These are phyloP conservation scores for Caerostris darwini DNA, from an alignment of 1,140 invertebrate species.

Conservation along the genomic window DNA sequence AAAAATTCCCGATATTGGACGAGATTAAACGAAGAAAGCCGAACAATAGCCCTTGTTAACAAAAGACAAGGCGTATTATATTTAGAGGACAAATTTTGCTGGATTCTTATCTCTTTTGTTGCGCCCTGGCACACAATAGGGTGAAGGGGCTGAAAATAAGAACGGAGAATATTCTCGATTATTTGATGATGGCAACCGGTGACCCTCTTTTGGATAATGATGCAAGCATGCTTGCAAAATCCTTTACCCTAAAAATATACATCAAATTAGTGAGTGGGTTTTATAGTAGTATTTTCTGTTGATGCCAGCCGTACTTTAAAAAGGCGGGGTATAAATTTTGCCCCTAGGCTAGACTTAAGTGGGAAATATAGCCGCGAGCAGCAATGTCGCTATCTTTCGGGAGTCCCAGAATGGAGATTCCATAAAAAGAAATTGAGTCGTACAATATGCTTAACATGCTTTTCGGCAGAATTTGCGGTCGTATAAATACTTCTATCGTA, in stretches of 20 bases:
- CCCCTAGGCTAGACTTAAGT: not conserved
- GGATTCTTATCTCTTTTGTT: conserved; percentile 23
- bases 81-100: conserved; percentile 64
- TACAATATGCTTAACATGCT: conserved; percentile 40
- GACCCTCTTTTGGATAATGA: conserved; percentile 34
- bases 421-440: conserved; percentile 30
- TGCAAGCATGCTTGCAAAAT: not conserved
- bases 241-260: not conserved
- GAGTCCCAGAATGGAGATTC: not conserved
- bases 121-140: not conserved
- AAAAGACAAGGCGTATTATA: conserved; percentile 70
- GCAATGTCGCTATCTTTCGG: not conserved
- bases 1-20: conserved; percentile 62
- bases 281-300: not conserved
- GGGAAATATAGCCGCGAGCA: conserved; percentile 21
- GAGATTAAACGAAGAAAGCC: conserved; percentile 55
- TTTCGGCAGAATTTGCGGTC: not conserved
- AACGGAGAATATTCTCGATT: conserved; percentile 47
- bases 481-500: not conserved
- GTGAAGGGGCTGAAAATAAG: conserved; percentile 4
- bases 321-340: not conserved
- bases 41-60: conserved; percentile 73
- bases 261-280: conserved; percentile 20
- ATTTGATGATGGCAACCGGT: conserved; percentile 41
- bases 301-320: conserved; percentile 2